Conservation (phyloP, 2,113 vertebrate genomes). For the Gadus macrocephalus region DNA sequence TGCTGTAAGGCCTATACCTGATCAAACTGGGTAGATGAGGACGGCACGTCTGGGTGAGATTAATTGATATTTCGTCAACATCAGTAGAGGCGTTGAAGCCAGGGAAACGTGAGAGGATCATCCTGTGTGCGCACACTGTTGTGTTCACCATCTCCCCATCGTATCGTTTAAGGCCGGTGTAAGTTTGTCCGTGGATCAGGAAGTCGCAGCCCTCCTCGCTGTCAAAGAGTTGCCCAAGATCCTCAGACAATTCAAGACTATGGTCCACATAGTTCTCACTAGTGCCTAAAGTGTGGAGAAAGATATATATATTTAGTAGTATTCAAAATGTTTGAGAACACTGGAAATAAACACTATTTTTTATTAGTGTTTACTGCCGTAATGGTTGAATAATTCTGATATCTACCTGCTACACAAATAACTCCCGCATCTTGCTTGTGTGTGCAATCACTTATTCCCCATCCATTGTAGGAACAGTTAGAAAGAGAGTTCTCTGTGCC, state of each 20-base stretch:
- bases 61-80: conserved; percentile 34
- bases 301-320: not conserved
- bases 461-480: conserved; percentile 63
- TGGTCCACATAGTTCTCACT: conserved; percentile 58
- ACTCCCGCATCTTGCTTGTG: conserved; percentile 73
- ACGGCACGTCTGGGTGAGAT: conserved; percentile 51
- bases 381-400: not conserved
- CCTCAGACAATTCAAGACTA: conserved; percentile 55
- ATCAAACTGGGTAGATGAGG: conserved; percentile 58
- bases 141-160: conserved; percentile 22
- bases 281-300: conserved; percentile 19
- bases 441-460: conserved; percentile 66
- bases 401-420: conserved; percentile 58
- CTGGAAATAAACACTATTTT: too few relatives aligned
- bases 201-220: conserved; percentile 64
- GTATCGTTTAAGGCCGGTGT: conserved; percentile 5
- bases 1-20: conserved; percentile 55
- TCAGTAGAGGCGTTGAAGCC: conserved; percentile 33
- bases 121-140: conserved; percentile 63
- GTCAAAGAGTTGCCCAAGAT: conserved; percentile 63
- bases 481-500: conserved; percentile 69
- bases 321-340: too few relatives aligned
- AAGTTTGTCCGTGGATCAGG: conserved; percentile 40
- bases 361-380: not conserved
- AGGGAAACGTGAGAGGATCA: conserved; percentile 59